These are phyloP conservation scores for Luehdorfia chinensis DNA, from an alignment of 1,140 invertebrate genomes.

Conservation along the genomic window DNA sequence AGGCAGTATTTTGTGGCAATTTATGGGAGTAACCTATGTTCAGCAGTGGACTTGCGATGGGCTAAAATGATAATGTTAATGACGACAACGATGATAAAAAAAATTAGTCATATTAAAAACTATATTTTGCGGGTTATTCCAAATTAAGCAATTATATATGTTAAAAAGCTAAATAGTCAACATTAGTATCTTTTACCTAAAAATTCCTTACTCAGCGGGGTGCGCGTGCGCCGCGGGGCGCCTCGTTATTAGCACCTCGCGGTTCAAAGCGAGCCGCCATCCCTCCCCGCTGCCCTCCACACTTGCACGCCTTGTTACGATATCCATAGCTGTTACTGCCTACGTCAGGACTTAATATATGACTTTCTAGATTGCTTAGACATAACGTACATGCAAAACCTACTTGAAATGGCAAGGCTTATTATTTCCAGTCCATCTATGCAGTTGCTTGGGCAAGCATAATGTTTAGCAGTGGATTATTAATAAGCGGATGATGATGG, in stretches of 20 bases:
- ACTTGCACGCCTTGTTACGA: slow-evolving; percentile 12
- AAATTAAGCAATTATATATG: too few species aligned
- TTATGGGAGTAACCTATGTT: too few species aligned
- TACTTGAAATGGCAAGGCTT: not conserved
- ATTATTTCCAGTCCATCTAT: not conserved
- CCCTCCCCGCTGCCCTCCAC: slow-evolving; percentile 15
- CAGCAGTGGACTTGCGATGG: too few species aligned
- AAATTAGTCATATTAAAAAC: too few species aligned
- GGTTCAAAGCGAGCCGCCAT: slow-evolving; percentile 53
- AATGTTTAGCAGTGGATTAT: too few species aligned
- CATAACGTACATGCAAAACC: slow-evolving; percentile 9
- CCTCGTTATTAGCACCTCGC: slow-evolving; percentile 73
- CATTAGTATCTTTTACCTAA: slow-evolving; percentile 21
- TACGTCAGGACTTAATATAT: slow-evolving; percentile 13
- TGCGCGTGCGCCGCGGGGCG: slow-evolving; percentile 53
- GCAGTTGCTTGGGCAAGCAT: not conserved
- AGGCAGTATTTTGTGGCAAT: too few species aligned
- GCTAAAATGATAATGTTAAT: too few species aligned
- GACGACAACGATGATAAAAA: too few species aligned
- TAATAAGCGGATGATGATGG: too few species aligned
- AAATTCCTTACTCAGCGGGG: slow-evolving; percentile 59
- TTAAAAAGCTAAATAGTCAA: too few species aligned
- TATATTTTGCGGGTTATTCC: too few species aligned
- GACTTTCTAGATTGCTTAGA: slow-evolving; percentile 2
- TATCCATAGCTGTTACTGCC: slow-evolving; percentile 11